Base-by-base conservation (phyloP, 2,888 invertebrate genomes). In the Serripes groenlandicus region DNA sequence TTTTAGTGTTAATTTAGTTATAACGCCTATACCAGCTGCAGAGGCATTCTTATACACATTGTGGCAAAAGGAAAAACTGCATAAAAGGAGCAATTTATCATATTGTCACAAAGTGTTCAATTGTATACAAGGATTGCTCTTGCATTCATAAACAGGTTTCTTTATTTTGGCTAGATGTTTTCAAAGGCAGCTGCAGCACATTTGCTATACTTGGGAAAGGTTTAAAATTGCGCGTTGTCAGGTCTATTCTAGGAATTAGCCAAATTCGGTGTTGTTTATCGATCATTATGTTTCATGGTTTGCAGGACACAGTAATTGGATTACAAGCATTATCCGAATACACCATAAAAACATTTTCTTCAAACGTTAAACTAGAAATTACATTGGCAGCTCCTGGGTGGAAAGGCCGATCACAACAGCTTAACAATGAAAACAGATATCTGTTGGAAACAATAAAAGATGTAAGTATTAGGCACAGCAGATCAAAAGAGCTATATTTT, bases 291-390 rank as follows among this genome's bases (percentile, higher is more conserved):
- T 69, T 70, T 2, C 23, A n/a, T n/a, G 21, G 32, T 28, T 79
- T 87, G 4, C 93, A 96, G 95, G 96, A 96, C 89, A 96, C 96
- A 0, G 96, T 96, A 0, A 95, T 96, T 18, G 96, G 96, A 5
- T 94, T 96, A 26, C 96, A 96, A 87, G 96, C 96, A 0, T 91
- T 96, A 15, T 95, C 96, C 0, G 95, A 95, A 88, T 96, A 96
- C 90, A 96, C 96, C 1, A 91, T 94, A 2, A 92, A 95, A 0
- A 94, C 96, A 76, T 94, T 94, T 69, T 93, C 93, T 21, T 94
- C 95, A 66, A 91, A 94, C 37, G 78, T 92, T 35, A 87, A 93
- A 77, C 87, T 93, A 73, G 86, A 86, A 3, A 76, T 92, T 15
- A 80, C 85, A 5, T 83, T 89, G 1, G 82, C 88, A 21, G 86